Evolutionary conservation across 2,888 invertebrate genomes (phyloP).

Genomic region (Buathra laborator): DNA sequence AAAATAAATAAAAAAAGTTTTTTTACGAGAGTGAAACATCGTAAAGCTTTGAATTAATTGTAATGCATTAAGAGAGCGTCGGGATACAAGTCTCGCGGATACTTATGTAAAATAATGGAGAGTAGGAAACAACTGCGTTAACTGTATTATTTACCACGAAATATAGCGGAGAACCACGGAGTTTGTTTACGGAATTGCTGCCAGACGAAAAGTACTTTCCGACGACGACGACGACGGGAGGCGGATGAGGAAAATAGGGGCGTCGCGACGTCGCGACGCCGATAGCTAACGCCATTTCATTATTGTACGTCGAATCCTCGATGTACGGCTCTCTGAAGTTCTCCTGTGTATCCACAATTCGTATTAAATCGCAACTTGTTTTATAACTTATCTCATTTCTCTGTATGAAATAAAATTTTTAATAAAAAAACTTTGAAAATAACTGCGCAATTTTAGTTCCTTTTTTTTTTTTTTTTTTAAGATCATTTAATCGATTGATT

Average conservation of each 20-base stretch:
- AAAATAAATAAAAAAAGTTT: neutral
- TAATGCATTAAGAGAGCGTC: constrained; percentile 23
- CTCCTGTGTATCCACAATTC: neutral
- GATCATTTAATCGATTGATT: neutral
- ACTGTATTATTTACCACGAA: constrained; percentile 44
- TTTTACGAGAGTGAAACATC: neutral
- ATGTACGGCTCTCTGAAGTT: constrained; percentile 13
- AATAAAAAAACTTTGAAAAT: neutral
- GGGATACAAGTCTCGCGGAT: neutral
- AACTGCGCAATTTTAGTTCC: no score
- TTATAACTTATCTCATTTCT: neutral
- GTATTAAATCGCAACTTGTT: constrained; percentile 6
- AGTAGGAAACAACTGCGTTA: constrained; percentile 14
- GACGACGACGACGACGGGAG: constrained; percentile 57
- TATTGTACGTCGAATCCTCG: constrained; percentile 63
- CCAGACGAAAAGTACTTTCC: constrained; percentile 64
- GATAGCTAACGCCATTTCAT: constrained; percentile 65
- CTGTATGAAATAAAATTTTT: neutral
- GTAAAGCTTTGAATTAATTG: constrained; percentile 26
- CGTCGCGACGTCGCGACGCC: constrained; percentile 75
- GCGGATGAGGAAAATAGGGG: constrained; percentile 69
- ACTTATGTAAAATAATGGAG: constrained; percentile 42
- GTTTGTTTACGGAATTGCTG: constrained; percentile 68
- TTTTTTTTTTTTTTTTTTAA: neutral
- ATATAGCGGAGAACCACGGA: constrained; percentile 1